Evolutionary conservation across 2,888 invertebrate species (phyloP).

Genomic region (Clostera curtula): DNA sequence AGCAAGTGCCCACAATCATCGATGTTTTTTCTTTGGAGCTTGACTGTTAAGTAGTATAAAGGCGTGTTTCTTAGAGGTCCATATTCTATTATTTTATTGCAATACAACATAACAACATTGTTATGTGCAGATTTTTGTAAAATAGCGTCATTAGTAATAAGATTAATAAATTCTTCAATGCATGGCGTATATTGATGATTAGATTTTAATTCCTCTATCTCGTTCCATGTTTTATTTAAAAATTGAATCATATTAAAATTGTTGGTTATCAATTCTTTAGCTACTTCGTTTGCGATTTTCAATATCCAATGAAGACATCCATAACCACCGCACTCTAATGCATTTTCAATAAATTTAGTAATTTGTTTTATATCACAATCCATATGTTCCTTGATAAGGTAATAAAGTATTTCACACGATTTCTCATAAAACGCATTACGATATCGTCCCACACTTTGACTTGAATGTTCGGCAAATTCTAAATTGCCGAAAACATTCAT

Average conservation of each 20-base stretch:
- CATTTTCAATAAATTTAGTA: constrained; percentile 38
- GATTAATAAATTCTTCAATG: constrained; percentile 50
- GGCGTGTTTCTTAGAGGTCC: constrained; percentile 47
- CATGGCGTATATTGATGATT: constrained; percentile 55
- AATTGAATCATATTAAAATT: constrained; percentile 40
- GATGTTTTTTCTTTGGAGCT: constrained; percentile 27
- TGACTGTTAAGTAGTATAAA: constrained; percentile 40
- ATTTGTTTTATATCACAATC: constrained; percentile 23
- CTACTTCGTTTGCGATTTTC: constrained; percentile 41
- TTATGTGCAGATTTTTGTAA: constrained; percentile 37
- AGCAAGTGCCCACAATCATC: constrained; percentile 37
- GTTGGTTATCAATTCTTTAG: constrained; percentile 26
- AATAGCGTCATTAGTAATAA: constrained; percentile 44
- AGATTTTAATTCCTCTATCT: constrained; percentile 62
- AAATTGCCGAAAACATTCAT: constrained; percentile 26
- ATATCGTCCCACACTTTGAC: constrained; percentile 42
- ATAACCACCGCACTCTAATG: constrained; percentile 62
- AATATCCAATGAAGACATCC: constrained; percentile 58
- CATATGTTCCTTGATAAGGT: constrained; percentile 22
- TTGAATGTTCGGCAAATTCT: constrained; percentile 21
- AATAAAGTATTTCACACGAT: constrained; percentile 41
- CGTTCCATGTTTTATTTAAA: constrained; percentile 52
- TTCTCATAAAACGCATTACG: constrained; percentile 52
- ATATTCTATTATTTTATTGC: constrained; percentile 51
- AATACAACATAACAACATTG: constrained; percentile 41